A percentile compares a stretch with the other conserved stretches of the same genome.
phyloP scores from a whole-genome alignment of 1,140 invertebrate genomes.

The Steinernema khuongi region DNA sequence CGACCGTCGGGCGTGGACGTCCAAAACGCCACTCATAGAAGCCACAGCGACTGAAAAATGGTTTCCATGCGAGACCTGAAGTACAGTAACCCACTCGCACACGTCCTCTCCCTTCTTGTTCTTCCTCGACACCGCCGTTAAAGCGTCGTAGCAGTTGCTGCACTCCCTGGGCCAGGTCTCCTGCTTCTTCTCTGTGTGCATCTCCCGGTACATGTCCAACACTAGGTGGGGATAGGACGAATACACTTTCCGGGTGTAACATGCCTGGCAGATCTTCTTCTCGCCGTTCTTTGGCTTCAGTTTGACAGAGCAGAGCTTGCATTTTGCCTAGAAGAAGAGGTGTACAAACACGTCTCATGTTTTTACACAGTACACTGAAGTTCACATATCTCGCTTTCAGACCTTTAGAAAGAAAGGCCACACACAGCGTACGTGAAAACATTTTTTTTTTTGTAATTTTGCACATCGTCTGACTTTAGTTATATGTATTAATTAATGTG shows the following conservation, averaged over 20 bases:
- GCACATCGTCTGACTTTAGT: no score
- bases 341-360: no score
- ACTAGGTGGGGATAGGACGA: not conserved
- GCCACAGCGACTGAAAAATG: not conserved
- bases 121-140: not conserved
- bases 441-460: no score
- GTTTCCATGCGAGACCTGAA: not conserved
- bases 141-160: not conserved
- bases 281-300: not conserved
- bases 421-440: no score
- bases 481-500: no score
- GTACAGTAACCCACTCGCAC: conserved; percentile 5
- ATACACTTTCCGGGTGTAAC: not conserved
- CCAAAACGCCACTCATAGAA: conserved; percentile 1
- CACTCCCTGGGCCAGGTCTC: not conserved
- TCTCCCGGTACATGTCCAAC: not conserved
- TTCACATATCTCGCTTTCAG: no score
- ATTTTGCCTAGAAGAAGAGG: no score
- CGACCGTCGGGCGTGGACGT: not conserved
- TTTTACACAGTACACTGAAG: no score
- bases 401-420: no score
- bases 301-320: not conserved
- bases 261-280: not conserved
- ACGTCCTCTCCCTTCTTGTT: not conserved
- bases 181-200: not conserved